Base-by-base conservation (phyloP, 2,797 vertebrate genomes). In the Philypnodon macrostomus region DNA sequence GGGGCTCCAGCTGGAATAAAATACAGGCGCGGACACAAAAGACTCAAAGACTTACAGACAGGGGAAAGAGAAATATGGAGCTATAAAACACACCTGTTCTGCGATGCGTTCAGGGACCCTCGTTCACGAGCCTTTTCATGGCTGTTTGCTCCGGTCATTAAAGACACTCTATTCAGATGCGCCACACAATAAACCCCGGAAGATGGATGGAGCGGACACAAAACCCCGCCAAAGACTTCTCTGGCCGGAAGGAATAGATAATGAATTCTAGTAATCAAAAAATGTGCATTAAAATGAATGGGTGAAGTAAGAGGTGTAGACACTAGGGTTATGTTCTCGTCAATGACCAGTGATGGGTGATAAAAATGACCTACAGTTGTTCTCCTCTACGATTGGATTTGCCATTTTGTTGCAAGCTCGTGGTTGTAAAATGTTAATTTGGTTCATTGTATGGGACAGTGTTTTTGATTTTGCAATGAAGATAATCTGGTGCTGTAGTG, bases 71-170 rank as follows among this genome's bases (percentile, higher is more conserved):
- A 74, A 70, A 77, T 48, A 57, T 47, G 21, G 56, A 34, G 59
- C 70, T 29, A 80, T 80, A 76, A 81, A 84, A 79, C 61, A 77
- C 82, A 87, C 83, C 85, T 88, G 87, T 87, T 84, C 74, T 57
- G 44, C 64, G 57, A 53, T 63, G 64, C 41, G 64, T 77, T 70
- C 67, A 71, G 63, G 66, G 63, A n/a, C 56, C 53, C 59, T 56
- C 41, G 44, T 62, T 63, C 63, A 62, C 59, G 63, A 58, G 50
- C 36, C 59, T 66, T 75, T 79, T 74, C 67, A 80, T 58, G 55
- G 67, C 71, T 70, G 67, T 77, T 83, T 73, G 62, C 65, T 77
- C 34, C 47, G 62, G 65, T 67, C 69, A 73, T 85, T 81, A 73
- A 70, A 67, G 65, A 41, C 34, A 54, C 72, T 77, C 67, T 72